Conservation (phyloP, 1,140 invertebrate species). For the Pogonomyrmex barbatus region DNA sequence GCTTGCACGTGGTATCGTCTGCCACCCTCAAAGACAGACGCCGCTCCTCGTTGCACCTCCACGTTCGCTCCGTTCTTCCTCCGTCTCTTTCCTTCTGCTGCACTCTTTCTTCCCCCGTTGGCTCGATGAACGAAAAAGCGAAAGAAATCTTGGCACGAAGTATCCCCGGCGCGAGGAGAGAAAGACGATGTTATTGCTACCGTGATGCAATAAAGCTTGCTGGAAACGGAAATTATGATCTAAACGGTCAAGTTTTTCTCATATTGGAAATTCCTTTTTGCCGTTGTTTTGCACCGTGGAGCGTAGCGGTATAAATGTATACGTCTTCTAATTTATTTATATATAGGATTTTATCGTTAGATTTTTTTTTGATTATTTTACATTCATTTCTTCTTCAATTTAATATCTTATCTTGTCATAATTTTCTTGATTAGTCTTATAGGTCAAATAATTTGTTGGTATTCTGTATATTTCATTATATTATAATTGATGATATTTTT, state of each 20-base stretch:
- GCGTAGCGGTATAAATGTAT: not conserved
- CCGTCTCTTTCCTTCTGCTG: not conserved
- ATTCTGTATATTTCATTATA: not conserved
- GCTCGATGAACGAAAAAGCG: constrained; percentile 11
- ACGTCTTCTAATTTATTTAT: not conserved
- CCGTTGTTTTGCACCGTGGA: not conserved
- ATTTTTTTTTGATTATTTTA: not conserved
- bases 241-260: constrained; percentile 22
- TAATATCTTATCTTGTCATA: not conserved
- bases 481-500: not conserved
- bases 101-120: not conserved
- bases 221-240: constrained; percentile 53
- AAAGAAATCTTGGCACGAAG: constrained; percentile 53
- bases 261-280: constrained; percentile 14
- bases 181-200: constrained; percentile 39
- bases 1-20: constrained; percentile 57
- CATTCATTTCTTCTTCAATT: not conserved
- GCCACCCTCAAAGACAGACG: constrained; percentile 48
- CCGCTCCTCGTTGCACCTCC: not conserved
- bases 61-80: not conserved
- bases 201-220: constrained; percentile 48
- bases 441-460: not conserved
- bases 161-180: not conserved
- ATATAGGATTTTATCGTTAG: not conserved
- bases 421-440: not conserved